These are phyloP conservation scores for Cephus rjabovi DNA, from an alignment of 2,888 invertebrate genomes.

Conservation along the genomic window DNA sequence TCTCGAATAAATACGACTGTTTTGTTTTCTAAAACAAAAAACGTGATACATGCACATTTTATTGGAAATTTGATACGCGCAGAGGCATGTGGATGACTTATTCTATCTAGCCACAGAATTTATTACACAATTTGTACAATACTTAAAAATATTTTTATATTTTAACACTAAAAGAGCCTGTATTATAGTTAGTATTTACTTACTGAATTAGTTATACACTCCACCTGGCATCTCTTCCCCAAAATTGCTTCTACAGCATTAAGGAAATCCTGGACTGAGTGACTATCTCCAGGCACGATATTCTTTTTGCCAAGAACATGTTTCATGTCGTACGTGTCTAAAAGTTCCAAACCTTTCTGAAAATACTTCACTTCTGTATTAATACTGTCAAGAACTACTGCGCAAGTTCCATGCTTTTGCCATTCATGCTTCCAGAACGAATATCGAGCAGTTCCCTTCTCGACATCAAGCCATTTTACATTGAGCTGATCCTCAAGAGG, in stretches of 20 bases:
- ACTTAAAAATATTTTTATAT: no score
- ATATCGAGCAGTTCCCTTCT: conserved; percentile 70
- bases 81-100: neutral
- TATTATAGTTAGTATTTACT: conserved; percentile 25
- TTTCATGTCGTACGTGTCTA: conserved; percentile 73
- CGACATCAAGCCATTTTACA: conserved; percentile 80
- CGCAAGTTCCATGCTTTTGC: conserved; percentile 87
- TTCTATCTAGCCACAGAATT: neutral
- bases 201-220: conserved; percentile 73
- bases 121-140: no score
- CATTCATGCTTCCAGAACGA: conserved; percentile 85
- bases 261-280: conserved; percentile 62
- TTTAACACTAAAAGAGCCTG: no score
- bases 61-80: neutral
- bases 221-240: conserved; percentile 73
- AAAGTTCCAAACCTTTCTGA: conserved; percentile 72
- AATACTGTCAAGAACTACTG: conserved; percentile 70
- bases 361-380: conserved; percentile 79
- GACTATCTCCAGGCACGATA: conserved; percentile 70
- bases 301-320: conserved; percentile 70
- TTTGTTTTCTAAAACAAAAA: conserved; percentile 66
- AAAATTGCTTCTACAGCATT: conserved; percentile 70
- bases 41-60: neutral
- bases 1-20: conserved; percentile 75
- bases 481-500: conserved; percentile 72